A percentile compares a stretch with the other conserved stretches of the same genome.
phyloP scores from a whole-genome alignment of 2,113 vertebrate genomes.

The Reinhardtius hippoglossoides region DNA sequence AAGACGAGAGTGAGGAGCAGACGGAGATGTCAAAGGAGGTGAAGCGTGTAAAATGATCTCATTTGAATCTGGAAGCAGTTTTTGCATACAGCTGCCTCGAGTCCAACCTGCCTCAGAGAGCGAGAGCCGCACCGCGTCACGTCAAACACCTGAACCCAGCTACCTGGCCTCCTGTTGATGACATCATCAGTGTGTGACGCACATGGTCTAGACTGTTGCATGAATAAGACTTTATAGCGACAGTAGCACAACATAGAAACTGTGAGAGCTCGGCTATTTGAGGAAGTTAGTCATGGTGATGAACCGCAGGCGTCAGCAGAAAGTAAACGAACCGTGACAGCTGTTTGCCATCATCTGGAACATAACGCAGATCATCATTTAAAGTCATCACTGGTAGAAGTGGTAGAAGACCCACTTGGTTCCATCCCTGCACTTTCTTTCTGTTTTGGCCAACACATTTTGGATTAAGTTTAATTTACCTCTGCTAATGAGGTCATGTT shows the following conservation, averaged over 20 bases:
- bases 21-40: not conserved
- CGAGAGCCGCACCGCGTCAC: no score
- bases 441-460: no score
- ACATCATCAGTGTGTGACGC: conserved; percentile 31
- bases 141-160: not conserved
- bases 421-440: no score
- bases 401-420: no score
- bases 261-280: not conserved
- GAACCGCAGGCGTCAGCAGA: not conserved
- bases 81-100: conserved; percentile 18
- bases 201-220: conserved; percentile 20
- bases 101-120: conserved; percentile 11
- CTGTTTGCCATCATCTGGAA: not conserved
- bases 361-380: not conserved
- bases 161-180: conserved; percentile 17
- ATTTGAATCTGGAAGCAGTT: conserved; percentile 19
- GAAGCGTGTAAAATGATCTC: not conserved
- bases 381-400: no score
- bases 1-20: not conserved
- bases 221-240: conserved; percentile 23
- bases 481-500: no score
- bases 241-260: not conserved
- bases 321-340: not conserved
- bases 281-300: conserved; percentile 8
- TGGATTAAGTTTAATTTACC: no score